phyloP scores from a whole-genome alignment of 2,113 vertebrate genomes.

The Clarias macrocephalus region DNA sequence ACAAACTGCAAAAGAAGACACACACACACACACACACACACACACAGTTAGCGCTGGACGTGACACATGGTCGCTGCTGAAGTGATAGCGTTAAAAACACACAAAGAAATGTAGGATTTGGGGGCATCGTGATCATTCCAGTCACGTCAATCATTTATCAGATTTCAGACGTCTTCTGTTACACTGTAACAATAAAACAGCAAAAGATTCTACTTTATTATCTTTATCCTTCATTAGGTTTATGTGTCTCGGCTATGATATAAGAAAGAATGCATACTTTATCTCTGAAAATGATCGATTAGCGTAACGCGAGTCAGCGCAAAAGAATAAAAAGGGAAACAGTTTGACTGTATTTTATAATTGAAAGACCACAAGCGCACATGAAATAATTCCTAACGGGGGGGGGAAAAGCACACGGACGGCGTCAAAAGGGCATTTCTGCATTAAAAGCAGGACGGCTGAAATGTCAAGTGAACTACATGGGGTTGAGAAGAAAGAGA shows the following conservation, averaged over 20 bases:
- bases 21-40: slow-evolving; percentile 24
- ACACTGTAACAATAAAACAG: neutral
- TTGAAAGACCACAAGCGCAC: neutral
- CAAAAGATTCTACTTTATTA: neutral
- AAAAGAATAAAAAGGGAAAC: too few species aligned
- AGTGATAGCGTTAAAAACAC: slow-evolving; percentile 1
- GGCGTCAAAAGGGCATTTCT: neutral
- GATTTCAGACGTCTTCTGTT: neutral
- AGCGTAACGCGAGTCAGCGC: neutral
- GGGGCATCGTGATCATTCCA: neutral
- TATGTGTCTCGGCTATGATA: neutral
- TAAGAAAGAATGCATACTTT: neutral
- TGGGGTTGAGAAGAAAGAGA: slow-evolving; percentile 1
- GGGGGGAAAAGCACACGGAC: neutral
- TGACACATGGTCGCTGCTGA: neutral
- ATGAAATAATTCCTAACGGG: neutral
- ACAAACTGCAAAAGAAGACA: neutral
- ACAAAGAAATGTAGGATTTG: neutral
- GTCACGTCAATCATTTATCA: neutral
- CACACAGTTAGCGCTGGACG: slow-evolving; percentile 1
- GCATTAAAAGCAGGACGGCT: neutral
- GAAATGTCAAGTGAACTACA: slow-evolving; percentile 21
- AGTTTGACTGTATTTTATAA: neutral
- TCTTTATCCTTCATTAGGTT: neutral
- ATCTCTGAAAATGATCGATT: neutral